These are phyloP conservation scores for Poeciliopsis prolifica DNA, from an alignment of 2,113 vertebrate genomes.

Conservation along the genomic window DNA sequence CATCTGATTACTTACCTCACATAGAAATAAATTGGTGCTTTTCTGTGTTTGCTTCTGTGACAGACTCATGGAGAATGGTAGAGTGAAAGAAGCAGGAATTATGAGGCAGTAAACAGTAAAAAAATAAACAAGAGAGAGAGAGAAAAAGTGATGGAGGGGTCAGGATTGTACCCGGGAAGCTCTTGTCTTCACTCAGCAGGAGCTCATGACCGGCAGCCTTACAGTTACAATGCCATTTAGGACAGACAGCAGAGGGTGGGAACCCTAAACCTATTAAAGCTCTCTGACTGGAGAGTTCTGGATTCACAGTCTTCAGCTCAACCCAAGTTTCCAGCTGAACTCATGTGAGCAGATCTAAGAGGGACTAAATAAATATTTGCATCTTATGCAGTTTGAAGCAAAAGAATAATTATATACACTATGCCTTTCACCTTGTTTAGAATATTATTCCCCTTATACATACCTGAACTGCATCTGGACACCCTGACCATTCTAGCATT, in stretches of 20 bases:
- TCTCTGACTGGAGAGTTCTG: conserved; percentile 32
- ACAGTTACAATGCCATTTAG: conserved; percentile 74
- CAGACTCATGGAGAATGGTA: conserved; percentile 9
- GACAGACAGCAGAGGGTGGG: conserved; percentile 42
- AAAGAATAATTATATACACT: too few relatives aligned
- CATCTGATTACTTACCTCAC: conserved; percentile 60
- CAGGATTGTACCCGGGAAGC: conserved; percentile 63
- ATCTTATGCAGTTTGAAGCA: not conserved
- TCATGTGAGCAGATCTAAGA: conserved; percentile 12
- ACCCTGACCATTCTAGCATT: too few relatives aligned
- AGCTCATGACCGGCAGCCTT: conserved; percentile 56
- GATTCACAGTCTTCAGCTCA: conserved; percentile 30
- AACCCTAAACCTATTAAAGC: conserved; percentile 27
- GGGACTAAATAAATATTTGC: not conserved
- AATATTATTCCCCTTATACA: not conserved
- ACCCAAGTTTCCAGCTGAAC: conserved; percentile 5
- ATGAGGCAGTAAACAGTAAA: conserved; percentile 20
- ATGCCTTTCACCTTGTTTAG: not conserved
- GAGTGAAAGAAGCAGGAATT: conserved; percentile 12
- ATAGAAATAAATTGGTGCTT: conserved; percentile 37
- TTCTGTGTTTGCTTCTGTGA: conserved; percentile 24
- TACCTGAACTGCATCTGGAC: too few relatives aligned
- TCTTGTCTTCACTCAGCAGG: conserved; percentile 69
- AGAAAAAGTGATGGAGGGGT: conserved; percentile 56
- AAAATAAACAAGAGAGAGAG: conserved; percentile 17